These are phyloP conservation scores for Pterois miles DNA, from an alignment of 2,797 vertebrate genomes.

Conservation along the genomic window DNA sequence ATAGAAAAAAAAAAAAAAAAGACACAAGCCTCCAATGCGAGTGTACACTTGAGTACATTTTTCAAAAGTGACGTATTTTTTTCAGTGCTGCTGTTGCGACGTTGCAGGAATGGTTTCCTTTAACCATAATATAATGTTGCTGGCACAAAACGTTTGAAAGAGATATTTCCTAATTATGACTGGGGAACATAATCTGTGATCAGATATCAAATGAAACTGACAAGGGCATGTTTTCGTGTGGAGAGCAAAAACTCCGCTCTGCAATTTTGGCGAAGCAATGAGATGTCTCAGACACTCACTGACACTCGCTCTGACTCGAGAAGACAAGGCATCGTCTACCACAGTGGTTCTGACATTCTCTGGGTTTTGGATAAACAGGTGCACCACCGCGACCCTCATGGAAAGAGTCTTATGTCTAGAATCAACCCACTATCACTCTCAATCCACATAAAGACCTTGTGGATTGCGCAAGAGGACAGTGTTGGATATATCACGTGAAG, in stretches of 20 bases:
- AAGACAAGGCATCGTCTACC: constrained; percentile 60
- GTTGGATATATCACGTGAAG: constrained; percentile 53
- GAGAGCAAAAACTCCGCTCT: constrained; percentile 66
- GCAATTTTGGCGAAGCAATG: constrained; percentile 74
- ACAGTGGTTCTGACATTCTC: constrained; percentile 60
- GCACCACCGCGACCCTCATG: constrained; percentile 61
- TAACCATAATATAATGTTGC: constrained; percentile 70
- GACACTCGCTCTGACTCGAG: constrained; percentile 60
- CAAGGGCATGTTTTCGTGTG: constrained; percentile 68
- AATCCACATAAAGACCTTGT: constrained; percentile 68
- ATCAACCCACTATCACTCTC: constrained; percentile 60
- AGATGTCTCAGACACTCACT: constrained; percentile 66
- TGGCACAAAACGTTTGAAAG: constrained; percentile 60
- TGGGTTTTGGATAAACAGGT: constrained; percentile 75
- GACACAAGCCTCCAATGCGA: constrained; percentile 37
- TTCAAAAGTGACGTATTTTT: constrained; percentile 56
- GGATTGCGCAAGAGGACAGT: constrained; percentile 51
- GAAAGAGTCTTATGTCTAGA: constrained; percentile 57
- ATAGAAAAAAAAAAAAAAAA: constrained; percentile 46
- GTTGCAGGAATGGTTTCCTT: constrained; percentile 68
- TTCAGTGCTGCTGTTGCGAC: constrained; percentile 40
- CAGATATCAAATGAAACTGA: constrained; percentile 78
- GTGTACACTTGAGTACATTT: constrained; percentile 52
- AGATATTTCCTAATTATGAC: constrained; percentile 78
- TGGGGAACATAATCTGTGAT: constrained; percentile 78